These are phyloP conservation scores for Bombus consobrinus DNA, from an alignment of 1,140 invertebrate species.

Conservation along the genomic window DNA sequence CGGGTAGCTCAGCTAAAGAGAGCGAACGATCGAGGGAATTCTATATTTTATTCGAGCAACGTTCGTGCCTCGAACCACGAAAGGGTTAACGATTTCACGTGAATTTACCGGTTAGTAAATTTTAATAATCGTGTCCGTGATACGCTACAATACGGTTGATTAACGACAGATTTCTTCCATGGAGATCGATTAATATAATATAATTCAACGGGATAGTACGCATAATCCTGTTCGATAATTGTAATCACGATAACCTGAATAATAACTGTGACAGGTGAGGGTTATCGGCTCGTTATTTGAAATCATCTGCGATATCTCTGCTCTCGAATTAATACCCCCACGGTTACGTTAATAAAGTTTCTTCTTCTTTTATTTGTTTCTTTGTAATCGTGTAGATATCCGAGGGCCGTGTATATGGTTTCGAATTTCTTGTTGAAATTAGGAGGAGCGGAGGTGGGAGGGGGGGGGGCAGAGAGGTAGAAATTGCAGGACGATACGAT, in stretches of 20 bases:
- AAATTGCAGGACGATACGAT: neutral
- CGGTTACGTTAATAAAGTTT: neutral
- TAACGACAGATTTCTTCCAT: neutral
- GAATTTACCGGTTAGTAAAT: slow-evolving; percentile 32
- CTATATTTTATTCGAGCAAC: slow-evolving; percentile 30
- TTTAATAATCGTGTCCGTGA: neutral
- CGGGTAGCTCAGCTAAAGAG: slow-evolving; percentile 24
- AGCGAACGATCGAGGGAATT: neutral
- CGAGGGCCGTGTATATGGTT: neutral
- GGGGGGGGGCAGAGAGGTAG: neutral
- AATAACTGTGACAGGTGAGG: neutral
- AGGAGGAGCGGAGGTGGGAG: too few species aligned
- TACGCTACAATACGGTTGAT: neutral
- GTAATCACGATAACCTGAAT: neutral
- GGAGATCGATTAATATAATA: too few species aligned
- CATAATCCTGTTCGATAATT: neutral
- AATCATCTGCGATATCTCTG: neutral
- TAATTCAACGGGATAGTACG: too few species aligned
- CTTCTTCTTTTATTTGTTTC: neutral
- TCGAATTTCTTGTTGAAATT: slow-evolving; percentile 10
- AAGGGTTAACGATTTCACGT: slow-evolving; percentile 30
- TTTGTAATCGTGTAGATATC: neutral
- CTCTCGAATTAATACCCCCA: neutral
- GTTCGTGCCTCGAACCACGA: too few species aligned
- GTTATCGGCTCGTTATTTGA: neutral